phyloP scores from a whole-genome alignment of 1,140 invertebrate species.

The Hesperophylax magnus region DNA sequence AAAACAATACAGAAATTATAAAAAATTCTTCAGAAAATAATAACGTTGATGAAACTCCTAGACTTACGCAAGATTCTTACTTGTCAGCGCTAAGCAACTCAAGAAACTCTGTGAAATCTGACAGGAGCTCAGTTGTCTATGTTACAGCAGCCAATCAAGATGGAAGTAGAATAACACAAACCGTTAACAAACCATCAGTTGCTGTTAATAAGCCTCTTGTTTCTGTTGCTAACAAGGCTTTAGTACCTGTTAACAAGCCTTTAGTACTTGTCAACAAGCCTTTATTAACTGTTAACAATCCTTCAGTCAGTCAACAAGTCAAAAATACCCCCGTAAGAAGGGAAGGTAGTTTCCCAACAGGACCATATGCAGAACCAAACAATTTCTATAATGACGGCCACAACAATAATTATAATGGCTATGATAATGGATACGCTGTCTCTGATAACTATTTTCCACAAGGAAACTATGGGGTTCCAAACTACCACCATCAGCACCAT shows the following conservation, averaged over 20 bases:
- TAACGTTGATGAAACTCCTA: background rate
- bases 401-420: constrained; percentile 35
- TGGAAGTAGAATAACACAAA: background rate
- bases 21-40: too few species aligned
- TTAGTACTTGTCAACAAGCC: too few species aligned
- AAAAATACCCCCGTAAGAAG: constrained; percentile 43
- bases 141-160: constrained; percentile 48
- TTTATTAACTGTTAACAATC: too few species aligned
- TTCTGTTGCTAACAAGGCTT: background rate
- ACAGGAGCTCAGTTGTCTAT: constrained; percentile 46
- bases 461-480: constrained; percentile 27
- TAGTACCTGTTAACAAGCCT: background rate
- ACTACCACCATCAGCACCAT: constrained; percentile 61
- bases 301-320: background rate
- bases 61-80: constrained; percentile 48
- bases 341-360: constrained; percentile 48
- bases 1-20: constrained; percentile 29
- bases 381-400: constrained; percentile 18
- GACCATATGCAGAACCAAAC: constrained; percentile 48
- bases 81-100: constrained; percentile 44
- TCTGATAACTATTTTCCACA: constrained; percentile 52
- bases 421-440: constrained; percentile 12
- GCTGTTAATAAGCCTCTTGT: background rate
- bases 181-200: background rate
- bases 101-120: constrained; percentile 37